Evolutionary conservation across 2,888 invertebrate species (phyloP), one percentile per base, ranked within the genome.

Genomic region (Pristionchus fissidentatus): DNA sequence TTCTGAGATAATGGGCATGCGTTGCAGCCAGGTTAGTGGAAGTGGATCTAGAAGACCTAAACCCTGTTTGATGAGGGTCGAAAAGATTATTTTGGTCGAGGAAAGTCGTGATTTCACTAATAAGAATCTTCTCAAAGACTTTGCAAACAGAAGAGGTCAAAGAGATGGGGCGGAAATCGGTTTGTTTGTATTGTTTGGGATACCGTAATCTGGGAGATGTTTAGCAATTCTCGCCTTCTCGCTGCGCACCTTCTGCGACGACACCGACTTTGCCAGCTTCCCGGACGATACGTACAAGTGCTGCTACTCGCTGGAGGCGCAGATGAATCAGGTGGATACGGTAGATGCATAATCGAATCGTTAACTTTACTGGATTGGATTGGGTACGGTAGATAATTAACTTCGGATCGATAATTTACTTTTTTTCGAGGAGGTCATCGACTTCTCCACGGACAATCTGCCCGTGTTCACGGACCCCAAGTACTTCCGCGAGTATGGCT

Each of bases 381-480:
- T n/a, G n/a, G n/a, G n/a, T n/a, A n/a, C n/a, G n/a, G n/a, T n/a
- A n/a, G n/a, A 49, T 49, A 49, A 13, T 49, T 49, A 49, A 49
- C 19, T 19, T 49, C 35, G 8, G 75, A 77, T 77, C 38, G 75
- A 49, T 32, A 77, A 46, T 41, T 49, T 26, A 32, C 26, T 19
- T 46, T 29, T 32, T 15, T 41, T 87, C 62, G 81, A 90, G 89
- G 90, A 91, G 57, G 86, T 92, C 52, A 91, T 91, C 83, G 88
- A 89, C 82, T 91, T 92, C 84, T 79, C 86, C 3, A 86, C 89
- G 15, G 90, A 90, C 66, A 90, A 90, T 3, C 88, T 89, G 62
- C 92, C 92, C 55, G 91, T 92, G 70, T 91, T 91, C 88, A 92
- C 92, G 1, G 92, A 92, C 66, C 92, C 91, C 26, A 92, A 91